Evolutionary conservation across 2,888 invertebrate genomes (phyloP).

Genomic region (Prenolepis imparis): DNA sequence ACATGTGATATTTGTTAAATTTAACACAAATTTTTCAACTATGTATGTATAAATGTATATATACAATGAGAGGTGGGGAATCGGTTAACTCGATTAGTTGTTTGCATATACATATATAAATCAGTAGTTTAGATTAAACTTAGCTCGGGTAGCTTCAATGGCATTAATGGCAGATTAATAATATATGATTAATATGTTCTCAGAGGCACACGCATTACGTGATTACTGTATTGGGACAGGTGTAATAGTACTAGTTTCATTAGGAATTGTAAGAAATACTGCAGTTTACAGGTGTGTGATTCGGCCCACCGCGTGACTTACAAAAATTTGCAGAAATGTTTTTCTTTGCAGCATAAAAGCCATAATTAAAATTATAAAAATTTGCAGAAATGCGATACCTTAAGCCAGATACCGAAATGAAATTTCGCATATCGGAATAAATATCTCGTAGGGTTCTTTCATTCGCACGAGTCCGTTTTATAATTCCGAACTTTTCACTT

Average conservation of each 20-base stretch:
- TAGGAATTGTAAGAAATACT: constrained; percentile 4
- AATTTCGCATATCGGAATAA: background rate
- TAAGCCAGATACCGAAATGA: background rate
- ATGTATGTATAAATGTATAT: too few relatives aligned
- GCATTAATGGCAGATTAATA: constrained; percentile 37
- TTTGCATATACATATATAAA: background rate
- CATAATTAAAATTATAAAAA: background rate
- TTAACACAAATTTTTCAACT: too few relatives aligned
- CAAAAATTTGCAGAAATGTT: constrained; percentile 1
- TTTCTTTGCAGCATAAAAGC: background rate
- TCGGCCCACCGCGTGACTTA: background rate
- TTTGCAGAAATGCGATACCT: background rate
- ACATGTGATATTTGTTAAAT: too few relatives aligned
- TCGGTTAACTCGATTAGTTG: background rate
- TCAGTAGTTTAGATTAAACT: constrained; percentile 26
- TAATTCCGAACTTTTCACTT: background rate
- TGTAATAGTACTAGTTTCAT: background rate
- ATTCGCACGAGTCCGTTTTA: background rate
- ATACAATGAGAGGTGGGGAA: background rate
- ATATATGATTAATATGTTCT: constrained; percentile 1
- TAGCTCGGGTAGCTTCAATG: background rate
- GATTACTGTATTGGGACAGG: constrained; percentile 3
- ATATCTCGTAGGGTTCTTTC: background rate
- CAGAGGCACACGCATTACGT: background rate
- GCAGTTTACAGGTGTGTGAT: background rate